Evolutionary conservation across 2,888 invertebrate species (phyloP).

Genomic region (Caenorhabditis becei): DNA sequence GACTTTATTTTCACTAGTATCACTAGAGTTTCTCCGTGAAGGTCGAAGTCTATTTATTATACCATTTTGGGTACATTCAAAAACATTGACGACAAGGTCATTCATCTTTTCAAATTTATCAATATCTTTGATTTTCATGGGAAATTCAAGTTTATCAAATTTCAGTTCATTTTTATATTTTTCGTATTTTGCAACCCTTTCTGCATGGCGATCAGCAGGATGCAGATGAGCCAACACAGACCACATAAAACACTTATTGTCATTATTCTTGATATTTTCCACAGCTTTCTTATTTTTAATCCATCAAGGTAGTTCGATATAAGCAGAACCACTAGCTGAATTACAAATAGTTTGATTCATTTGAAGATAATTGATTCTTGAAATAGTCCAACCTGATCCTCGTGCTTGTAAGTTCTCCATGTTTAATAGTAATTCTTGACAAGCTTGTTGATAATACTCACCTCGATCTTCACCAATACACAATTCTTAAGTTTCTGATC

Average conservation of each 20-base stretch:
- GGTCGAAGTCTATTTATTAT: slow-evolving; percentile 38
- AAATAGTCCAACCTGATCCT: slow-evolving; percentile 54
- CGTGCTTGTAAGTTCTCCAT: too few relatives aligned
- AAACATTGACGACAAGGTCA: slow-evolving; percentile 63
- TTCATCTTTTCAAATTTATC: slow-evolving; percentile 68
- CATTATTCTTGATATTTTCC: slow-evolving; percentile 58
- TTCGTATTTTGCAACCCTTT: slow-evolving; percentile 61
- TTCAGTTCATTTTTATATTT: slow-evolving; percentile 57
- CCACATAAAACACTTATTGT: slow-evolving; percentile 66
- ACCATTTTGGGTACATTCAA: slow-evolving; percentile 47
- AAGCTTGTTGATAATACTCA: too few relatives aligned
- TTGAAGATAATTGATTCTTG: slow-evolving; percentile 30
- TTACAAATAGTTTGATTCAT: slow-evolving; percentile 52
- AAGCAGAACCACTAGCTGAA: slow-evolving; percentile 40
- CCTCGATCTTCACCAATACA: too few relatives aligned
- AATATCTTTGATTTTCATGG: slow-evolving; percentile 61
- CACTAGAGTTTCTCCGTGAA: slow-evolving; percentile 37
- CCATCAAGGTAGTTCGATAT: slow-evolving; percentile 46
- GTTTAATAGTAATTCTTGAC: too few relatives aligned
- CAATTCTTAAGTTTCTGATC: too few relatives aligned
- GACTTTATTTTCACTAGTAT: slow-evolving; percentile 51
- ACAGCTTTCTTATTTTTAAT: slow-evolving; percentile 59
- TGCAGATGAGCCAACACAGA: slow-evolving; percentile 57
- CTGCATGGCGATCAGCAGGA: slow-evolving; percentile 51
- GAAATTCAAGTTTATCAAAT: slow-evolving; percentile 61